These are phyloP conservation scores for Frieseomelitta varia DNA, from an alignment of 1,140 invertebrate genomes.

Conservation along the genomic window DNA sequence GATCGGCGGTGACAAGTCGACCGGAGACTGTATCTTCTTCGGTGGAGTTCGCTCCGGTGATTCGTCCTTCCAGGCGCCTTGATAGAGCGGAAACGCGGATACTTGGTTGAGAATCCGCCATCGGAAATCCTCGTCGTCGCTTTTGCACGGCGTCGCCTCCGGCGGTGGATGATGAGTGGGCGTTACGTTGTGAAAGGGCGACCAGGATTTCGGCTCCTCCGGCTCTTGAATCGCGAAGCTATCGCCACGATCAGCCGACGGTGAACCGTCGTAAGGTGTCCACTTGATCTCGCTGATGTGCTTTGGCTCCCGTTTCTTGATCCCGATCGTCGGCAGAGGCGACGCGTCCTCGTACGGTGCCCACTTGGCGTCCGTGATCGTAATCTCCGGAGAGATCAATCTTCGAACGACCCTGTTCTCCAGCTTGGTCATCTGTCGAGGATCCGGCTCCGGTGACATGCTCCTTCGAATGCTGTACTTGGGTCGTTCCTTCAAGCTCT, in stretches of 20 bases:
- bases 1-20: slow-evolving; percentile 69
- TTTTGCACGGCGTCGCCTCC: slow-evolving; percentile 47
- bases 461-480: slow-evolving; percentile 79
- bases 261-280: slow-evolving; percentile 76
- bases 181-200: slow-evolving; percentile 73
- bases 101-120: slow-evolving; percentile 77
- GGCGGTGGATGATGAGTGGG: slow-evolving; percentile 77
- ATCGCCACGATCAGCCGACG: slow-evolving; percentile 39
- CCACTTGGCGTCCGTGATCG: slow-evolving; percentile 76
- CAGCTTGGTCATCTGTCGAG: slow-evolving; percentile 67
- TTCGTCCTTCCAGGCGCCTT: slow-evolving; percentile 80
- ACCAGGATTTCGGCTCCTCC: slow-evolving; percentile 60
- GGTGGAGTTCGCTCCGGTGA: slow-evolving; percentile 74
- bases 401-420: slow-evolving; percentile 75
- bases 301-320: slow-evolving; percentile 76
- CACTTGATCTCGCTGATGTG: slow-evolving; percentile 78
- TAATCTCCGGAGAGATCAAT: slow-evolving; percentile 78
- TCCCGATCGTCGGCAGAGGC: slow-evolving; percentile 76
- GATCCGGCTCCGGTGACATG: slow-evolving; percentile 80
- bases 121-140: slow-evolving; percentile 75
- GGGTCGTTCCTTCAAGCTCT: slow-evolving; percentile 77
- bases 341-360: slow-evolving; percentile 79
- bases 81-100: slow-evolving; percentile 78
- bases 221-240: slow-evolving; percentile 60
- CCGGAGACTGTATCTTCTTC: slow-evolving; percentile 53